Percentiles rank a stretch among this genome's conserved stretches.
These are phyloP conservation scores for Ambastaia sidthimunki DNA, from an alignment of 2,797 vertebrate species.

Conservation along the genomic window DNA sequence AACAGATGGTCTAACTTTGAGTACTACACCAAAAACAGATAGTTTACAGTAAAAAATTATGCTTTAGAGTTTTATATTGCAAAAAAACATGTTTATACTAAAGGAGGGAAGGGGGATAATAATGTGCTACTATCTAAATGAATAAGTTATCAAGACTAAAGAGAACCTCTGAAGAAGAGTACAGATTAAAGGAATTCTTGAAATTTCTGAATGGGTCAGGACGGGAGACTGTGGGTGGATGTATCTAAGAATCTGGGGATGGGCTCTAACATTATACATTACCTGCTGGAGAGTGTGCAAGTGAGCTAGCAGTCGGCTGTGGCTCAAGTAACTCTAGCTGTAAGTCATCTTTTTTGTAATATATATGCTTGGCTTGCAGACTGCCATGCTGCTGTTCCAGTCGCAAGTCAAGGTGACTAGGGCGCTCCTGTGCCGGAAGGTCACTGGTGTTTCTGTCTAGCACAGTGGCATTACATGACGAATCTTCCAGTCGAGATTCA, in stretches of 20 bases:
- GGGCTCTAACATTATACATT: slow-evolving; percentile 89
- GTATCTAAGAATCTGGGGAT: slow-evolving; percentile 56
- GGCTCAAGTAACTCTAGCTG: slow-evolving; percentile 84
- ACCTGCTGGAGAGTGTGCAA: slow-evolving; percentile 93
- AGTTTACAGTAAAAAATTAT: slow-evolving; percentile 47
- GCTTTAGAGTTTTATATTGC: too few species aligned
- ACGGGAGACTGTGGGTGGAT: slow-evolving; percentile 42
- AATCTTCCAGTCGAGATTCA: slow-evolving; percentile 47
- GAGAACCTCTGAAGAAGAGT: slow-evolving; percentile 40
- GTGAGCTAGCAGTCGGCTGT: slow-evolving; percentile 83
- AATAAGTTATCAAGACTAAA: slow-evolving; percentile 7
- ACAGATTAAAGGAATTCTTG: slow-evolving; percentile 47
- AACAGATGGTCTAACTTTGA: slow-evolving; percentile 61
- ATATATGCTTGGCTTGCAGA: slow-evolving; percentile 77
- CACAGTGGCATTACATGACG: slow-evolving; percentile 23
- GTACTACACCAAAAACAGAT: slow-evolving; percentile 54
- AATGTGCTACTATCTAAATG: slow-evolving; percentile 32
- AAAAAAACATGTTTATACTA: background rate
- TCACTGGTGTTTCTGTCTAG: slow-evolving; percentile 70
- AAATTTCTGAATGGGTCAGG: slow-evolving; percentile 55
- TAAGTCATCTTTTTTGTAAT: slow-evolving; percentile 84
- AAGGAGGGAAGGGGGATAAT: slow-evolving; percentile 1
- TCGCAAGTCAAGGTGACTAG: slow-evolving; percentile 90
- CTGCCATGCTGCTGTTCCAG: slow-evolving; percentile 82
- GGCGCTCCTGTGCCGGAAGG: slow-evolving; percentile 88